A percentile compares a stretch with the other conserved stretches of the same genome.
Evolutionary conservation across 2,888 invertebrate genomes (phyloP).

Genomic region (Ectemnius continuus): DNA sequence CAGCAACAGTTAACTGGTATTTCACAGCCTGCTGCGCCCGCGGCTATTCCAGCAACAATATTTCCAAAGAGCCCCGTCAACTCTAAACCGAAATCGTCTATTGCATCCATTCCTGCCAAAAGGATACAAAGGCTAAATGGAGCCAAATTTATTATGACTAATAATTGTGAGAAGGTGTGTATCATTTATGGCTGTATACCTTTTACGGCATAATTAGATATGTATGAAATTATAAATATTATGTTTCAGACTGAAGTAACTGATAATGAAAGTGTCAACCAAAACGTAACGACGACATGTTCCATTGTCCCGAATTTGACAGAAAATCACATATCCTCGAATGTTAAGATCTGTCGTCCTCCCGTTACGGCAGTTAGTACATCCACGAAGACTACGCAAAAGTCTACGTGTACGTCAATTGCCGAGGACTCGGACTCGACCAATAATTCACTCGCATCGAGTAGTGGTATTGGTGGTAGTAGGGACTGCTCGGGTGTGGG

Average conservation of each 20-base stretch:
- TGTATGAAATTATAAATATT: not conserved
- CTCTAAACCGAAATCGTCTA: constrained; percentile 73
- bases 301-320: constrained; percentile 60
- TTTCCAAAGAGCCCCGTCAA: constrained; percentile 68
- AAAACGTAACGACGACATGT: constrained; percentile 61
- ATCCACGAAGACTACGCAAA: constrained; percentile 65
- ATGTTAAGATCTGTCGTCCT: constrained; percentile 73
- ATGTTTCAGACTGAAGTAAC: constrained; percentile 71
- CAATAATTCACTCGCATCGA: constrained; percentile 81
- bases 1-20: constrained; percentile 78
- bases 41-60: constrained; percentile 68
- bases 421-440: constrained; percentile 79
- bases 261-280: constrained; percentile 69
- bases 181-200: too few species aligned
- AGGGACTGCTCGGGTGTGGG: constrained; percentile 79
- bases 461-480: constrained; percentile 79
- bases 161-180: constrained; percentile 75
- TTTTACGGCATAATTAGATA: not conserved
- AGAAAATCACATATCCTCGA: constrained; percentile 72
- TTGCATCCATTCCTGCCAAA: constrained; percentile 73
- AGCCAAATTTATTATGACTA: constrained; percentile 75
- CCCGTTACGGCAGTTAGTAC: constrained; percentile 77
- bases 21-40: constrained; percentile 68
- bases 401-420: constrained; percentile 68
- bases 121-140: constrained; percentile 76